Evolutionary conservation across 2,797 vertebrate species (phyloP).

Genomic region (Myotis vivesi): DNA sequence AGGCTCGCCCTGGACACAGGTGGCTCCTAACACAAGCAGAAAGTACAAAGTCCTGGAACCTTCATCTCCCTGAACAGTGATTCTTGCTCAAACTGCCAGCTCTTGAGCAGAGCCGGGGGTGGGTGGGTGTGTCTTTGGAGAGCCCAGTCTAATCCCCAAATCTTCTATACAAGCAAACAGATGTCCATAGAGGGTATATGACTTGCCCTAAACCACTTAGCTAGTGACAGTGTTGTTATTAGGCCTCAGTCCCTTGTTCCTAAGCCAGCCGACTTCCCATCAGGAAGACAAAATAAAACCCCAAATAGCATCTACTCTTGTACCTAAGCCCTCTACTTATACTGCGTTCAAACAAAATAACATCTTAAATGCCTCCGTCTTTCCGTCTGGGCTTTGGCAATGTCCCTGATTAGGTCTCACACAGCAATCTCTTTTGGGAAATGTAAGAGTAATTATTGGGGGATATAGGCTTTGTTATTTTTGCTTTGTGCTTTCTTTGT

Average conservation of each 20-base stretch:
- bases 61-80: neutral
- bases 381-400: slow-evolving; percentile 24
- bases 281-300: slow-evolving; percentile 49
- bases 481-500: slow-evolving; percentile 56
- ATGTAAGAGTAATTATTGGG: slow-evolving; percentile 46
- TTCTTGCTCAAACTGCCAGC: neutral
- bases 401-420: slow-evolving; percentile 23
- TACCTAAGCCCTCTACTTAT: slow-evolving; percentile 44
- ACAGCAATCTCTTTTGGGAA: slow-evolving; percentile 16
- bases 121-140: neutral
- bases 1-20: neutral
- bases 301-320: neutral
- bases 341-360: slow-evolving; percentile 28
- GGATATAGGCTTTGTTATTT: slow-evolving; percentile 45
- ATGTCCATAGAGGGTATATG: slow-evolving; percentile 11
- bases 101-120: neutral
- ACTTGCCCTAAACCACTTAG: neutral
- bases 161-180: neutral
- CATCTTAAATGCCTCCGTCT: slow-evolving; percentile 1
- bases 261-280: slow-evolving; percentile 7
- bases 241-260: neutral
- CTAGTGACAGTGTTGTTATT: neutral
- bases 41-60: neutral
- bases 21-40: neutral
- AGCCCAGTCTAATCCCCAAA: neutral